These are phyloP conservation scores for Diadegma fenestrale DNA, from an alignment of 2,888 invertebrate species.

Conservation along the genomic window DNA sequence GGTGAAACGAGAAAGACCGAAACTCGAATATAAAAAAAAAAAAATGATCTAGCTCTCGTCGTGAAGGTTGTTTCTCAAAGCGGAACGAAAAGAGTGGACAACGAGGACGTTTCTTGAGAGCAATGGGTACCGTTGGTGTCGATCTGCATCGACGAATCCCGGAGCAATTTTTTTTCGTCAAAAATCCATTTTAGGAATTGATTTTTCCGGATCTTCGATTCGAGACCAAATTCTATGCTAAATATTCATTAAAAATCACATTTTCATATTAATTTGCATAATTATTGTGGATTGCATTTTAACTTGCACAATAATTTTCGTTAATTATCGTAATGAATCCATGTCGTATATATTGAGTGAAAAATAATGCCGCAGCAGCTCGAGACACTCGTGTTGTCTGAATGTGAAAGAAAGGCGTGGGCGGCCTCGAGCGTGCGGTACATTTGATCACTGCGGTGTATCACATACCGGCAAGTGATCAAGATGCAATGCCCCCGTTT, in stretches of 20 bases:
- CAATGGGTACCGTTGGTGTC: slow-evolving; percentile 78
- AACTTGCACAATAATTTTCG: too few relatives aligned
- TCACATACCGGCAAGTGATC: slow-evolving; percentile 58
- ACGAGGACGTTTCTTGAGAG: slow-evolving; percentile 71
- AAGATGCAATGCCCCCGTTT: slow-evolving; percentile 68
- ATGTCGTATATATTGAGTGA: not conserved
- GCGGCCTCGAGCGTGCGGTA: slow-evolving; percentile 20
- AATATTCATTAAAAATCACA: not conserved
- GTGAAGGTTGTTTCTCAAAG: slow-evolving; percentile 64
- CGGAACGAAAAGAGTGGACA: slow-evolving; percentile 71
- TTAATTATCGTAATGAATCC: not conserved
- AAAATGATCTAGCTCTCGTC: slow-evolving; percentile 28
- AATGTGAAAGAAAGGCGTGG: slow-evolving; percentile 11
- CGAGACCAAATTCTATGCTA: slow-evolving; percentile 33
- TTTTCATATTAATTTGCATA: not conserved
- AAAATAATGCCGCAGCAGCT: not conserved
- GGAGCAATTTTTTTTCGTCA: slow-evolving; percentile 12
- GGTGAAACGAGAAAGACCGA: not conserved
- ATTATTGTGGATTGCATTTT: not conserved
- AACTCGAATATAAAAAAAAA: slow-evolving; percentile 27
- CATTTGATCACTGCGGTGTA: slow-evolving; percentile 49
- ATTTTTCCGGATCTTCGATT: slow-evolving; percentile 22
- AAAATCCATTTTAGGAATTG: not conserved
- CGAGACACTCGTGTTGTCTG: not conserved
- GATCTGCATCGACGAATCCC: slow-evolving; percentile 67